These are phyloP conservation scores for Lycaon pictus DNA, from an alignment of 2,113 vertebrate species.

Conservation along the genomic window DNA sequence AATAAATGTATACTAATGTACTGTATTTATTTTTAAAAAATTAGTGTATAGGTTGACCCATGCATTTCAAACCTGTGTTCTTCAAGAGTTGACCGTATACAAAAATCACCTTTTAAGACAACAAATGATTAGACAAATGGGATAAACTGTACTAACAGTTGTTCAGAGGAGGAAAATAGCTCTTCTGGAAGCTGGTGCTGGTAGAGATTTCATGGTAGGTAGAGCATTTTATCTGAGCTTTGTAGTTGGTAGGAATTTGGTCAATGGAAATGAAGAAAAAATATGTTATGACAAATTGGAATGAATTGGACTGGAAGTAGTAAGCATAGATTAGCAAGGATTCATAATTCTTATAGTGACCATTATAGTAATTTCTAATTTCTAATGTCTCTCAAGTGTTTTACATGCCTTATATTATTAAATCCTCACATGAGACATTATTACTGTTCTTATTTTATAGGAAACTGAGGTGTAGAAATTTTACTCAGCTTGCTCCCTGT, in stretches of 20 bases:
- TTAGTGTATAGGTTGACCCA: background rate
- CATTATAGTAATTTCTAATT: background rate
- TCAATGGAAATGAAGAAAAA: background rate
- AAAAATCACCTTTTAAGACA: background rate
- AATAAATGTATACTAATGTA: background rate
- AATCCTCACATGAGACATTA: background rate
- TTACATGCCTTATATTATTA: background rate
- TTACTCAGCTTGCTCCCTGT: background rate
- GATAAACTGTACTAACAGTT: background rate
- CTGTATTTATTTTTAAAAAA: background rate
- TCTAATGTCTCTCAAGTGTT: background rate
- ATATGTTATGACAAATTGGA: background rate
- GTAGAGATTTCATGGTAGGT: background rate
- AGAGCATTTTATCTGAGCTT: constrained; percentile 2
- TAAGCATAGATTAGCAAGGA: background rate
- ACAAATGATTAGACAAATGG: background rate
- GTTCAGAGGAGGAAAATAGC: background rate
- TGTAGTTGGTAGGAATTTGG: constrained; percentile 14
- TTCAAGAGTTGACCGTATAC: background rate
- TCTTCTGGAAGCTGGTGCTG: background rate
- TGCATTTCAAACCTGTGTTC: background rate
- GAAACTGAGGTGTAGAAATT: background rate
- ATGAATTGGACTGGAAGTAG: background rate
- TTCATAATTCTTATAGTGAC: background rate
- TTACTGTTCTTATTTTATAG: background rate